Conservation (phyloP, 1,140 invertebrate genomes). For the Penaeus indicus region DNA sequence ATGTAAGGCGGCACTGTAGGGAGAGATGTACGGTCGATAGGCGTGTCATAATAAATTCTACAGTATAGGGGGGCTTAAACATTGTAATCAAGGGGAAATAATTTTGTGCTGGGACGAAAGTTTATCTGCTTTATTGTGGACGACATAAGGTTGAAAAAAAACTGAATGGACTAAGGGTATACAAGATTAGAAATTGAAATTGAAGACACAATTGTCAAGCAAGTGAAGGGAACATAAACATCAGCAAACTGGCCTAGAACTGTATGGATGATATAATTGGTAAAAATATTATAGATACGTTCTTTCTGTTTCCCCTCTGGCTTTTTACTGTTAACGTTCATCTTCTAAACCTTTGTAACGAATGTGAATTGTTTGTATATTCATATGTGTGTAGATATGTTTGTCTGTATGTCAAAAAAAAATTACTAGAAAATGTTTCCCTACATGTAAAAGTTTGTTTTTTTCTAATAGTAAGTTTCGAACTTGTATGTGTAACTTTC, state of each 20-base stretch:
- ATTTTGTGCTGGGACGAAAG: neutral
- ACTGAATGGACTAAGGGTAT: too few species aligned
- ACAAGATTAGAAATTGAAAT: too few species aligned
- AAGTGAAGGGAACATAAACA: too few species aligned
- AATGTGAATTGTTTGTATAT: neutral
- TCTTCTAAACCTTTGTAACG: too few species aligned
- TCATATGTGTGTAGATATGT: neutral
- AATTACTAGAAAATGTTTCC: neutral
- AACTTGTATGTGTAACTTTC: too few species aligned
- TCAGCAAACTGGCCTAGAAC: neutral
- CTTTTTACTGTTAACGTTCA: too few species aligned
- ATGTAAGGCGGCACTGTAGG: conserved; percentile 66
- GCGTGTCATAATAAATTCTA: neutral
- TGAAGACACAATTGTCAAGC: too few species aligned
- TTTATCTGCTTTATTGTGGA: neutral
- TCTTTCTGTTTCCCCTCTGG: neutral
- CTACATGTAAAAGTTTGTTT: neutral
- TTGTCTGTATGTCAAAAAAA: neutral
- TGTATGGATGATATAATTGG: neutral
- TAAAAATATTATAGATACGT: too few species aligned
- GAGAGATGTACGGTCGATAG: neutral
- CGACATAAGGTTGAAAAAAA: neutral
- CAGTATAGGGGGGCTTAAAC: neutral
- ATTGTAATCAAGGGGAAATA: neutral
- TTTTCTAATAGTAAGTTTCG: neutral